Evolutionary conservation across 2,113 vertebrate species (phyloP).

Genomic region (Oreochromis aureus): DNA sequence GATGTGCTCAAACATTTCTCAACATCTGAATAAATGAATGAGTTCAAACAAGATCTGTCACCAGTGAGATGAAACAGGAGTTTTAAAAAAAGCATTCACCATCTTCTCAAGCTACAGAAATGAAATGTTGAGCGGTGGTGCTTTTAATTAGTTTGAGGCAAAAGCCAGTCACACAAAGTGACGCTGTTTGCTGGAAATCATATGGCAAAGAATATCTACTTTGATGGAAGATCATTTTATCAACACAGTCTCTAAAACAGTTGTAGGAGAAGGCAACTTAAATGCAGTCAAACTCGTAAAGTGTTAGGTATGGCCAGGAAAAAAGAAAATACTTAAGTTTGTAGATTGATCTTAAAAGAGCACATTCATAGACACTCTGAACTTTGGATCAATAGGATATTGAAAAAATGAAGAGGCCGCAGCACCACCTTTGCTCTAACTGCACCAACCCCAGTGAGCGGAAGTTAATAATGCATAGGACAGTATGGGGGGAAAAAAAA

Average conservation of each 20-base stretch:
- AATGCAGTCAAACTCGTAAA: neutral
- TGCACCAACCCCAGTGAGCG: neutral
- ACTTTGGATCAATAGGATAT: neutral
- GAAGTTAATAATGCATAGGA: neutral
- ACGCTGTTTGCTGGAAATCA: neutral
- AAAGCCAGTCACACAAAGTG: neutral
- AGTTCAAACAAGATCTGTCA: neutral
- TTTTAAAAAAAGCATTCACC: rapidly evolving
- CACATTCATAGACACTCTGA: neutral
- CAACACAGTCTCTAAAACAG: neutral
- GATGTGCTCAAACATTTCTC: neutral
- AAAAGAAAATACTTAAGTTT: neutral
- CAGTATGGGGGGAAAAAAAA: neutral
- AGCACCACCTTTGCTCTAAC: neutral
- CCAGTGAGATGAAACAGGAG: neutral
- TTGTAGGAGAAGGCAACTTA: neutral
- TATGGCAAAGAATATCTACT: neutral
- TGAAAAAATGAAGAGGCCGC: neutral
- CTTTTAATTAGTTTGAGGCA: neutral
- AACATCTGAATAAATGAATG: neutral
- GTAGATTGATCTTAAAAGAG: neutral
- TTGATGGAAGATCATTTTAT: neutral
- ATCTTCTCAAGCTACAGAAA: neutral
- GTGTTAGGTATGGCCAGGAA: neutral
- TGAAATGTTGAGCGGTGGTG: neutral